These are phyloP conservation scores for Marmota monax DNA, from an alignment of 2,113 vertebrate genomes.

Conservation along the genomic window DNA sequence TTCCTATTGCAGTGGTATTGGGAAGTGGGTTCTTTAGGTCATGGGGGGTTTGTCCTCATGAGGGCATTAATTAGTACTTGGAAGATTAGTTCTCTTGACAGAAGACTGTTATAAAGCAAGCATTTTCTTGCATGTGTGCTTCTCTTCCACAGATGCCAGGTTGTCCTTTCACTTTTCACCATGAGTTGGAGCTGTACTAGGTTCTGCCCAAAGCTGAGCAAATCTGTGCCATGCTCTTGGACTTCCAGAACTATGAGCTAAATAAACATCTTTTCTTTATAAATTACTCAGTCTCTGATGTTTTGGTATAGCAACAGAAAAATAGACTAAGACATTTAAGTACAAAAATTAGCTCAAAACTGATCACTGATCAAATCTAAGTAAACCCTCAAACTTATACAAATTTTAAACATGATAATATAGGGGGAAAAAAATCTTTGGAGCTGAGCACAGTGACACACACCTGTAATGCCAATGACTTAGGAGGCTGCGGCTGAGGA, in stretches of 20 bases:
- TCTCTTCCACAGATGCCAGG: background rate
- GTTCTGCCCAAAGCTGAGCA: too few species aligned
- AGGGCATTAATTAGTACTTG: background rate
- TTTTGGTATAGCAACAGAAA: background rate
- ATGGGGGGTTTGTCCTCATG: background rate
- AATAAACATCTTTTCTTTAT: background rate
- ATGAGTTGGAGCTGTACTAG: background rate
- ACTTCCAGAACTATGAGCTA: background rate
- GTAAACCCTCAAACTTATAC: background rate
- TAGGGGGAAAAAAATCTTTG: background rate
- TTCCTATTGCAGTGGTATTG: background rate
- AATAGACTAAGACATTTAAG: background rate
- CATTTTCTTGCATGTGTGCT: too few species aligned
- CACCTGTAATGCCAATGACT: background rate
- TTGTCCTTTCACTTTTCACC: background rate
- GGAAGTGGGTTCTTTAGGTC: background rate
- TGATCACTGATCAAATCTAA: constrained; percentile 23
- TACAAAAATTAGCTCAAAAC: constrained; percentile 29
- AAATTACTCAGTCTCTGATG: background rate
- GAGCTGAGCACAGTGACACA: background rate
- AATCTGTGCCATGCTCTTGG: background rate
- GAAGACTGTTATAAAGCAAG: too few species aligned
- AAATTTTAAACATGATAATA: background rate
- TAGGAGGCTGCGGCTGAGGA: background rate
- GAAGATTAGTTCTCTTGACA: background rate